phyloP scores from a whole-genome alignment of 2,888 invertebrate species.

The Epirrita christyi region DNA sequence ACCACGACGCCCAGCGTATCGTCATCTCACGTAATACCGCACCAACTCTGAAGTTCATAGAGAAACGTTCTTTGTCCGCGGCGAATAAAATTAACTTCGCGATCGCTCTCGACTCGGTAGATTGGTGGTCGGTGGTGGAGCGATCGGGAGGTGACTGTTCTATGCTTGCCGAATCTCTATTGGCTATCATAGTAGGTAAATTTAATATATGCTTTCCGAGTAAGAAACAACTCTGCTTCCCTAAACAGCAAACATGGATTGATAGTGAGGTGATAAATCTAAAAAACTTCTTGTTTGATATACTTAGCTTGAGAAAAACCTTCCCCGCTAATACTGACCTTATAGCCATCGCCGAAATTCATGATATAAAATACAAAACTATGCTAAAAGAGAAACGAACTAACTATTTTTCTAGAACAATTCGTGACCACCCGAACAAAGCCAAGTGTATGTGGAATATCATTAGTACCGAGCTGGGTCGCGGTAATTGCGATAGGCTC shows the following conservation, averaged over 20 bases:
- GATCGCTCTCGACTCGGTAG: too few relatives aligned
- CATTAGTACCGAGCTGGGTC: constrained; percentile 9
- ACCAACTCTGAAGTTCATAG: not conserved
- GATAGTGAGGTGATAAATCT: not conserved
- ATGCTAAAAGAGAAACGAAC: constrained; percentile 1
- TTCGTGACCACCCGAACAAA: constrained; percentile 9
- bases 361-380: not conserved
- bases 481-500: too few relatives aligned
- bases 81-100: too few relatives aligned
- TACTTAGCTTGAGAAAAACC: not conserved
- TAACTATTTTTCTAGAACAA: not conserved
- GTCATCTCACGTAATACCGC: not conserved
- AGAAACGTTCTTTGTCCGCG: too few relatives aligned
- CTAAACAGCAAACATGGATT: not conserved
- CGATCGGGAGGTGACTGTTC: too few relatives aligned
- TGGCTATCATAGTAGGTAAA: too few relatives aligned
- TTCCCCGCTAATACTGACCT: constrained; percentile 1
- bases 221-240: not conserved
- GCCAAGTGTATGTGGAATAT: constrained; percentile 12
- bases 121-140: too few relatives aligned
- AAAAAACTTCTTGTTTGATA: too few relatives aligned
- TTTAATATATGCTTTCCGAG: too few relatives aligned
- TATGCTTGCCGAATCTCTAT: too few relatives aligned
- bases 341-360: not conserved
- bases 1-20: constrained; percentile 5